Evolutionary conservation across 2,888 invertebrate genomes (phyloP), one percentile per base, ranked within the genome.

Genomic region (Coleophora flavipennella): DNA sequence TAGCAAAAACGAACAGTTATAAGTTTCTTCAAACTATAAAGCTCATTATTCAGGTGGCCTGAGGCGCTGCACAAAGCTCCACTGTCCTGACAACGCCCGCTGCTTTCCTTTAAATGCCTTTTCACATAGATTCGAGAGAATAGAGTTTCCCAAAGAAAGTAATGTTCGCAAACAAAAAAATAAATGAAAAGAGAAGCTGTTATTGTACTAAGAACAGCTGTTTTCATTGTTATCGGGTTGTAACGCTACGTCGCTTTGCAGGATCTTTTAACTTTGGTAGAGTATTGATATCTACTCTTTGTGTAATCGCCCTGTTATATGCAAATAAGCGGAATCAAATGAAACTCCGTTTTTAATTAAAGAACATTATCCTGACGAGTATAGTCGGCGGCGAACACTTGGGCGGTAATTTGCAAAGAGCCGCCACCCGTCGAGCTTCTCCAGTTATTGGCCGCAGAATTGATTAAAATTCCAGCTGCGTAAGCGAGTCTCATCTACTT

Each of bases 391-490:
- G 60, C 52, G 59, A 67, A 65, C 60, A 63, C 51, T 71, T 67
- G 68, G 64, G 65, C 64, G 65, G 70, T 73, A 76, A 78, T 77
- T 77, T 72, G 73, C 53, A 63, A 73, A 67, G 61, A 59, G 57
- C 52, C 58, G 51, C 20, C 20, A 6, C 59, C 59, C 63, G 66
- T 61, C 59, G 61, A 45, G 51, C 54, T 50, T 49, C 49, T 55
- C 59, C 67, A 64, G 67, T 68, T 72, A 78, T 77, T 72, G 76
- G 71, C 73, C 78, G 59, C 75, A 72, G 71, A 75, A 75, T 77
- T 80, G 77, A 80, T 79, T 80, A 77, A 79, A 79, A 80, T 80
- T 79, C 77, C 64, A 50, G 59, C 65, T 66, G 68, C 69, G 76
- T 75, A 67, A 67, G 67, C 59, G 55, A 62, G 63, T 59, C 59